Base-by-base conservation (phyloP, 2,888 invertebrate genomes). In the Blera fallax region DNA sequence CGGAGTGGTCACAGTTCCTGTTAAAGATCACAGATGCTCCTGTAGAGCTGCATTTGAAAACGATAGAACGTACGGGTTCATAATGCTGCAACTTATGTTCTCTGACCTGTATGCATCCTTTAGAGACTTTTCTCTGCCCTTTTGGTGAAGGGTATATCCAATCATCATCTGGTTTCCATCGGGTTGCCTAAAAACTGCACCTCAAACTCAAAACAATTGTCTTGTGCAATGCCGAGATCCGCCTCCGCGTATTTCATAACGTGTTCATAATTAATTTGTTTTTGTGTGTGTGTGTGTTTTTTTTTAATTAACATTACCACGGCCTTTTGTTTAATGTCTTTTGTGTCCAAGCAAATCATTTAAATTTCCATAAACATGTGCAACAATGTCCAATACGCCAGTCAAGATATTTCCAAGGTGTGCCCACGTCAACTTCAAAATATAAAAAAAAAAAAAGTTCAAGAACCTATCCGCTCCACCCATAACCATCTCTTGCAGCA, bases 391-490 rank as follows among this genome's bases (percentile, higher is more conserved):
- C 8, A 10, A 56, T 48, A 34, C 48, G 18, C 7, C 62, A 45
- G 37, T 21, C 34, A 37, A 43, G 34, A 16, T 4, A 78, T 3
- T 34, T 40, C 29, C n/a, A 16, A 65, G 80, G 80, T 54, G 80
- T 50, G 74, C 45, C 78, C 11, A 7, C 27, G 14, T 56, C 64
- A 64, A 56, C 37, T 54, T 45, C 16, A 6, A 32, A 52, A 50
- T 48, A 24, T 32, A 24, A 3, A 18, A 50, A 73, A 29, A 27
- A 7, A 67, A 37, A 18, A 37, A 52, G 67, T 80, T 80, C 65
- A 60, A 40, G 34, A 58, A 65, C 37, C 65, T 37, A 56, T 56
- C 45, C n/a, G 32, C 52, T 80, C 65, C 58, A 80, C 79, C 73
- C 64, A 60, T 50, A 24, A 27, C 29, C 60, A 73, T 62, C 37